Evolutionary conservation across 2,888 invertebrate genomes (phyloP), one percentile per base, ranked within the genome.

Genomic region (Camponotus fellah): DNA sequence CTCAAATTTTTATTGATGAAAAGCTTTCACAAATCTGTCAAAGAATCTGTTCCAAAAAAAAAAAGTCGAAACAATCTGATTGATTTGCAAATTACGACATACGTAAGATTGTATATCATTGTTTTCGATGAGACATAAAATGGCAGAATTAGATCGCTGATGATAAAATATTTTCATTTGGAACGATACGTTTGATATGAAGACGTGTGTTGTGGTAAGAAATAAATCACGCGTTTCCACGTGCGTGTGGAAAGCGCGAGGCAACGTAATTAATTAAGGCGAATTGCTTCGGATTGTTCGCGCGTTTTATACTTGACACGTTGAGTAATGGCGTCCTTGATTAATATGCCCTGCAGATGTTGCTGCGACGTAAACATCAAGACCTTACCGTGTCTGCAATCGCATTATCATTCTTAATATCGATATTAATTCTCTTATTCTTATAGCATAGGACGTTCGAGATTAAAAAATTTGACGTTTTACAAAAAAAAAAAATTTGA

Each of bases 201-300:
- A 80, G 79, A 62, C 60, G 72, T 60, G 72, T 80, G 60, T 14
- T 71, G 34, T 37, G 60, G 58, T 80, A 80, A 80, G 79, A 80
- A 80, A 80, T 80, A 80, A 80, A 79, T 83, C 76, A 83, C 68
- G 64, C 12, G 79, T 60, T 71, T 80, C 46, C 79, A 65, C 83
- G 84, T 86, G 89, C 64, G 91, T 83, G 88, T 86, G 88, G 86
- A 89, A 87, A 88, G 89, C 81, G 84, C 85, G 88, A 87, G 88
- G 81, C 83, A 77, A 86, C 86, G 91, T 87, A 89, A 90, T 90
- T 91, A 90, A 90, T 90, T 90, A 90, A 90, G 89, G 89, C 46
- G 85, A 84, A 91, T 89, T 88, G 86, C 60, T 74, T 65, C 74
- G 82, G 84, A 91, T 90, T 87, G 90, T 87, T 87, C 83, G 86